Base-by-base conservation (phyloP, 1,140 invertebrate species). In the Atopsyche davidsoni region DNA sequence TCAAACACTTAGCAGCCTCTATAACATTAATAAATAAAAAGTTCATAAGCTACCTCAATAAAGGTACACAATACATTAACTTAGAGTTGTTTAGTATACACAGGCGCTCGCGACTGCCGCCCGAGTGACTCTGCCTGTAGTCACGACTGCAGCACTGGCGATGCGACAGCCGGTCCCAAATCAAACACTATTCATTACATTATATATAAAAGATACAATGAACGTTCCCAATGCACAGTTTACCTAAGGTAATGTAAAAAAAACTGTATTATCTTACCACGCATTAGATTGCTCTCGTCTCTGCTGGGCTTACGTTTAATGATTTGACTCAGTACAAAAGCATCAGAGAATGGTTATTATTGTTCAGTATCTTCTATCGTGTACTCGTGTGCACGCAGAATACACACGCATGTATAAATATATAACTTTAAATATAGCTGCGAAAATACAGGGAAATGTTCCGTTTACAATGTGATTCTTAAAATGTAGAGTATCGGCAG, bases 21-120 rank as follows among this genome's bases (percentile, higher is more conserved):
- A 51, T 49, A 24, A 51, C 36, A 43, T 50, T 35, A 23, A 56
- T 38, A 47, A 47, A 44, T 28, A 39, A 46, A 51, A 39, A 51
- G 9, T 44, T 52, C 49, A 51, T 46, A 45, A 56, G 44, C 49
- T 57, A 57, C 46, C 46, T 57, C 46, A 52, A 50, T 53, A 57
- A 49, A 57, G 50, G 51, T 50, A 52, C 46, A 51, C 34, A 24
- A 55, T 50, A 50, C 44, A 50, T 43, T 46, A 34, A 38, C 46
- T 48, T 48, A 48, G n/a, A 41, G 35, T 47, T 53, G 39, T 46
- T 55, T 55, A 55, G 53, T 55, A 55, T 55, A 55, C 47, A 50
- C 47, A 55, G 47, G 53, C 53, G 41, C 40, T 48, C 49, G 42
- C 19, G 36, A 13, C 41, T 45, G 45, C 40, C 21, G 42, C 35